Evolutionary conservation across 1,140 invertebrate species (phyloP), one percentile per base, ranked within the genome.

Genomic region (Bombus difficillimus): DNA sequence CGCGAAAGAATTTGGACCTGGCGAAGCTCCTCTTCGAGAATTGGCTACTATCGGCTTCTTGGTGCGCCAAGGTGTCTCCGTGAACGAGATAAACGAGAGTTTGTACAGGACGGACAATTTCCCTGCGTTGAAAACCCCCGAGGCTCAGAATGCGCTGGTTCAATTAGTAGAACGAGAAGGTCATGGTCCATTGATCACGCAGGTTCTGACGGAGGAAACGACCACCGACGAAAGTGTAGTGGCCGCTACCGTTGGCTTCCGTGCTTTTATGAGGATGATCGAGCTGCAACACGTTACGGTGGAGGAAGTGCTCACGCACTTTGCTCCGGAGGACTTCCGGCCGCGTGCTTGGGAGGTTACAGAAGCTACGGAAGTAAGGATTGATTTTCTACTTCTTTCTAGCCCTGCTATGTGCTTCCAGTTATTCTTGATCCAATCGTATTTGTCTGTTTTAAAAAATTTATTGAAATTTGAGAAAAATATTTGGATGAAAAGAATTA

Each of bases 241-340:
- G 57, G 97, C 97, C 28, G 96, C 97, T 1, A 97, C 97, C 80
- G 97, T 97, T 79, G 98, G 97, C 15, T 98, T 98, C 93, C 96
- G 96, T 89, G 97, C 98, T 12, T 98, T 98, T 91, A 97, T 98
- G 95, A 97, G 96, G 91, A 98, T 98, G 97, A 96, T 98, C 15
- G 97, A 98, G 92, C 94, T 97, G 71, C 97, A 97, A 90, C 96
- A 98, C 92, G 96, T 97, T 28, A 97, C 97, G 6, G 97, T 98
- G 41, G 97, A 98, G 94, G 97, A 98, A 95, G 97, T 98, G 39
- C 97, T 98, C 83, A 97, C 97, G 22, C 97, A 98, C 82, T 97
- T 98, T 91, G 96, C 96, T 79, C 97, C 97, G 25, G 97, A 98
- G 95, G 98, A 98, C 92, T 98, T 98, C 91, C 96, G 97, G 81